A percentile compares a stretch with the other conserved stretches of the same genome.
phyloP scores from a whole-genome alignment of 2,113 vertebrate species.

The Conger conger region DNA sequence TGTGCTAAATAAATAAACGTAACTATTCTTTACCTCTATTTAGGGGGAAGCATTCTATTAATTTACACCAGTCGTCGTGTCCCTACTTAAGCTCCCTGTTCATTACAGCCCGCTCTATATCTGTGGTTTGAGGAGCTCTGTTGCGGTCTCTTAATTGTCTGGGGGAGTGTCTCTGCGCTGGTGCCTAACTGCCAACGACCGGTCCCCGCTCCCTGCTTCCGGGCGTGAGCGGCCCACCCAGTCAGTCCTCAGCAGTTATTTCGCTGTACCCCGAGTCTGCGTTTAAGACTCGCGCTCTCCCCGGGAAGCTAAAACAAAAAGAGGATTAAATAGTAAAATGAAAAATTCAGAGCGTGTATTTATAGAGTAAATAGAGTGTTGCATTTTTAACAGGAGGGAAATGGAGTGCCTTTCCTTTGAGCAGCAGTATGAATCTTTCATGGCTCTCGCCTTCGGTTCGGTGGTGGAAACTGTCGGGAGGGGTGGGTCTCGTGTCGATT shows the following conservation, averaged over 20 bases:
- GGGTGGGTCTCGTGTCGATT: conserved; percentile 10
- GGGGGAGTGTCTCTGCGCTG: background rate
- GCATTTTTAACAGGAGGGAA: conserved; percentile 26
- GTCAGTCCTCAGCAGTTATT: background rate
- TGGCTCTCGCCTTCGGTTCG: background rate
- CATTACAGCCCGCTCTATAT: background rate
- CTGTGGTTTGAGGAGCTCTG: background rate
- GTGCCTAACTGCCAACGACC: background rate
- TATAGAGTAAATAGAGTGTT: conserved; percentile 35
- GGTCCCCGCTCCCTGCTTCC: background rate
- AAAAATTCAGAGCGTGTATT: conserved; percentile 29
- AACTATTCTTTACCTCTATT: background rate
- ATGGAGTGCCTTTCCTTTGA: conserved; percentile 10
- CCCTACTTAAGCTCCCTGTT: background rate
- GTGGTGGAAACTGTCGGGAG: background rate
- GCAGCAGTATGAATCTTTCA: conserved; percentile 41
- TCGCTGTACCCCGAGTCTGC: background rate
- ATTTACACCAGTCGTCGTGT: background rate
- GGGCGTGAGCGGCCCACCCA: background rate
- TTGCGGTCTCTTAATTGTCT: background rate
- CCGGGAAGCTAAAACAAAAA: background rate
- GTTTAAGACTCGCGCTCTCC: background rate
- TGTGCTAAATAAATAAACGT: too few relatives aligned
- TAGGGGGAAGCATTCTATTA: background rate
- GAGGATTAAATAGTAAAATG: conserved; percentile 17